A percentile compares a stretch with the other conserved stretches of the same genome.
These are phyloP conservation scores for Elysia crispata DNA, from an alignment of 2,888 invertebrate genomes.

Conservation along the genomic window DNA sequence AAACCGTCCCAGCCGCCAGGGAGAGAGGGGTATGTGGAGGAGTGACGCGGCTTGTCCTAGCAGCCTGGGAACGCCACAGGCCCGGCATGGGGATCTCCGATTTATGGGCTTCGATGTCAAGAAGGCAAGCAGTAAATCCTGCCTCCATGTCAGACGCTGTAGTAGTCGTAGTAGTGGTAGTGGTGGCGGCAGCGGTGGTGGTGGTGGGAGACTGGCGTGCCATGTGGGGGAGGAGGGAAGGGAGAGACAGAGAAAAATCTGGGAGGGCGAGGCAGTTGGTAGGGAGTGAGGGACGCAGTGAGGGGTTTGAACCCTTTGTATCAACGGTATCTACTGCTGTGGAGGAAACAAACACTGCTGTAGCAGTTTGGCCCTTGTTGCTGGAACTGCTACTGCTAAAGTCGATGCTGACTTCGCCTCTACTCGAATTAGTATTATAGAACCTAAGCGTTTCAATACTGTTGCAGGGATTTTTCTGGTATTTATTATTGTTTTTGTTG, in stretches of 20 bases:
- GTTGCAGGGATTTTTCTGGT: too few species aligned
- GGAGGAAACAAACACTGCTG: too few species aligned
- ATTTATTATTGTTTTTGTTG: too few species aligned
- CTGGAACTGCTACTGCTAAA: neutral
- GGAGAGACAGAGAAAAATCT: neutral
- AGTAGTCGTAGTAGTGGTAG: neutral
- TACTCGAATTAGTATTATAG: too few species aligned
- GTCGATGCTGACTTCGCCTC: neutral
- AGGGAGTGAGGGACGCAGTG: neutral
- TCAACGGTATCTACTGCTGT: neutral
- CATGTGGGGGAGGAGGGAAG: neutral
- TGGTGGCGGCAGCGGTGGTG: too few species aligned
- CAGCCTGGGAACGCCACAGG: too few species aligned
- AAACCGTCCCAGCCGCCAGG: too few species aligned
- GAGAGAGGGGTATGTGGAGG: too few species aligned
- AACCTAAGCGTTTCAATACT: too few species aligned
- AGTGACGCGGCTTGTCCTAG: too few species aligned
- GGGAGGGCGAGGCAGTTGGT: neutral
- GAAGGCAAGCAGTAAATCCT: constrained; percentile 44
- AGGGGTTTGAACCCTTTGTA: neutral
- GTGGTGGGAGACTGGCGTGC: too few species aligned
- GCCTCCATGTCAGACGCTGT: constrained; percentile 23
- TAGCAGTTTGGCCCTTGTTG: neutral
- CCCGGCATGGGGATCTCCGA: neutral
- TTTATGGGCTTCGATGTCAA: constrained; percentile 48